Conservation (phyloP, 53 echinoderm and acorn worm species). For the Antedon mediterranea region DNA sequence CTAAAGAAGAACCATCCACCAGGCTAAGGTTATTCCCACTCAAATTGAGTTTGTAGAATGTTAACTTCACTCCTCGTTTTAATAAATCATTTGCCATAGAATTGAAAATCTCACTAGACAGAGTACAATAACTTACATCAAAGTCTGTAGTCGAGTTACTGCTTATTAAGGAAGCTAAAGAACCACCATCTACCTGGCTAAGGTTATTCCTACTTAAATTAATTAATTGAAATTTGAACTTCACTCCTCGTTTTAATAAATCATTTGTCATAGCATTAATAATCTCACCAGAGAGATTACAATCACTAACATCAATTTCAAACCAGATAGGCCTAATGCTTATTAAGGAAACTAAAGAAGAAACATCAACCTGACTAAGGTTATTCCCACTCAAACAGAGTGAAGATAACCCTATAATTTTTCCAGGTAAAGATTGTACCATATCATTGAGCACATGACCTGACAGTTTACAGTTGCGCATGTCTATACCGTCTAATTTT, state of each 20-base stretch:
- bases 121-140: background rate
- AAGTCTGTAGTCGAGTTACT: background rate
- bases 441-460: background rate
- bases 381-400: background rate
- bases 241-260: background rate
- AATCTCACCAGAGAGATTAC: background rate
- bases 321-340: background rate
- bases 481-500: background rate
- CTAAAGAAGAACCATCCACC: no score
- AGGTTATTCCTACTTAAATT: background rate
- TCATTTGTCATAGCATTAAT: background rate
- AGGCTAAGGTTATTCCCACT: no score
- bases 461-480: background rate
- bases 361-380: background rate
- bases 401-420: background rate
- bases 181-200: background rate
- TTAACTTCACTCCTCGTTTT: background rate
- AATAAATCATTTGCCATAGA: background rate
- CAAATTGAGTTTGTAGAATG: no score
- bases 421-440: background rate
- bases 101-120: background rate
- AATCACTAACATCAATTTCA: background rate
- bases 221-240: background rate
- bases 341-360: background rate
- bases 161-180: background rate